Base-by-base conservation (phyloP, 2,888 invertebrate genomes). In the Strigamia transsilvanica region DNA sequence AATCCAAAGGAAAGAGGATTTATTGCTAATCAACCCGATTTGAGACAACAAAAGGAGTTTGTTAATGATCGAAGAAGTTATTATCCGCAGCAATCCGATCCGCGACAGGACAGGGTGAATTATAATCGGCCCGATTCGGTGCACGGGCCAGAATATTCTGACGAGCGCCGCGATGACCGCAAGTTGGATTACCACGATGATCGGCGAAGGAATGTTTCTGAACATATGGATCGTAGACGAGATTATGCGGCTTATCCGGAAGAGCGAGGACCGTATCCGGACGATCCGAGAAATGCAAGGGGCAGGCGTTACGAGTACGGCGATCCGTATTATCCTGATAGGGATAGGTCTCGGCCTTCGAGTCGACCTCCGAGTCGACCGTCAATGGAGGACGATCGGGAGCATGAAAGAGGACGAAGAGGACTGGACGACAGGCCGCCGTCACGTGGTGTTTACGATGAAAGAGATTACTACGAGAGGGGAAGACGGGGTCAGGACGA, bases 221-320 rank as follows among this genome's bases (percentile, higher is more conserved):
- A 27, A 38, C 34, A 27, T 15, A 21, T 23, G 27, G 27, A 34
- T 10, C 80, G 46, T 23, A 46, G 80, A 27, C 38, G 79, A 41
- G 81, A 82, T 9, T 66, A 73, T 21, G 73, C 51, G 13, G 42
- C 23, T 18, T 32, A 41, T 79, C 18, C 21, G 18, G 38, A 38
- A 34, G 27, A 78, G 1, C 34, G 80, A n/a, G 61, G 4, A 15
- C 56, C 51, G 6, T 41, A 34, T 56, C 34, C 34, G 21, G 46
- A 46, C 18, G n/a, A 85, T 83, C 38, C 82, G 81, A 15, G 82
- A 83, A 86, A 86, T 32, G 10, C 27, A 3, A 73, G 82, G 21
- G 82, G 82, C 82, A 89, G 90, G 84, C 89, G 90, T 77, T 79
- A 83, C 42, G 82, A 83, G 3, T 79, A 82, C 27, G 61, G 77